Evolutionary conservation across 2,888 invertebrate genomes (phyloP).

Genomic region (Drosophila pseudotalamancana): DNA sequence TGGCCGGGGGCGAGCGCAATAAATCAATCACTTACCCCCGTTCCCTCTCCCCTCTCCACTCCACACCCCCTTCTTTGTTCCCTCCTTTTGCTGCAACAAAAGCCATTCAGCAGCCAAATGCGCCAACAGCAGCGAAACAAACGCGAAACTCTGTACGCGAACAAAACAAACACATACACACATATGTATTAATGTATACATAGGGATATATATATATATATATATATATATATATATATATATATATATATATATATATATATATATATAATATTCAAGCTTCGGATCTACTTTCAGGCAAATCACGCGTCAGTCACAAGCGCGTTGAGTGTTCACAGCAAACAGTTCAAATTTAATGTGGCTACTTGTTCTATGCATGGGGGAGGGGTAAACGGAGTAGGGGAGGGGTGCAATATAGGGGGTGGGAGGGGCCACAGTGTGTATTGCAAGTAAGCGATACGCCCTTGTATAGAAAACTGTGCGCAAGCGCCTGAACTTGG

Average conservation of each 20-base stretch:
- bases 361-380: neutral
- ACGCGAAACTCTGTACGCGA: conserved; percentile 38
- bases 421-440: conserved; percentile 12
- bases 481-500: conserved; percentile 67
- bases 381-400: neutral
- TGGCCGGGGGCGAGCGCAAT: conserved; percentile 61
- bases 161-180: neutral
- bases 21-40: too few species aligned
- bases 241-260: neutral
- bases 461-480: conserved; percentile 19
- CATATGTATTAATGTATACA: neutral
- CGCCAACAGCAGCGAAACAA: conserved; percentile 51
- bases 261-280: neutral
- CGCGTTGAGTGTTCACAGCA: conserved; percentile 34
- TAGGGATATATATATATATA: too few species aligned
- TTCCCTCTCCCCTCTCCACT: too few species aligned
- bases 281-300: conserved; percentile 22
- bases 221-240: neutral
- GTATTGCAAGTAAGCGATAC: conserved; percentile 3
- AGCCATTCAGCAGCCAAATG: conserved; percentile 58
- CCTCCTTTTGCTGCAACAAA: too few species aligned
- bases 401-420: neutral
- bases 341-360: conserved; percentile 28
- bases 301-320: conserved; percentile 46
- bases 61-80: too few species aligned